Base-by-base conservation (phyloP, 2,888 invertebrate species). In the Xanthia togata region DNA sequence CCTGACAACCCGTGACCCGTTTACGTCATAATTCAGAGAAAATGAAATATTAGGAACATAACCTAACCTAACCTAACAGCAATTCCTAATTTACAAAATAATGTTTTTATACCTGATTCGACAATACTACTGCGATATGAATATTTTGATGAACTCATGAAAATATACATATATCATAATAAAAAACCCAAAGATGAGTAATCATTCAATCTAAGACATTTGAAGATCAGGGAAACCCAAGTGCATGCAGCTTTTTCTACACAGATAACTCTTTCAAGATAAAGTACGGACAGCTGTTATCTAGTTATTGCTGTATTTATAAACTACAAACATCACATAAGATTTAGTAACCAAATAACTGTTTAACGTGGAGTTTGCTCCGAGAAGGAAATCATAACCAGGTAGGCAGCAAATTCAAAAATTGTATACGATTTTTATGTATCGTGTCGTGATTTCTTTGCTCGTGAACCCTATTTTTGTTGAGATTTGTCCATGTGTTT, bases 251-350 rank as follows among this genome's bases (percentile, higher is more conserved):
- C 86, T 87, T 89, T 88, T 76, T 69, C 63, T 55, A 26, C 44
- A 70, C 31, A 87, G 91, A 92, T 92, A 90, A 90, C 82, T 73
- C 80, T 31, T 86, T 89, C 88, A 89, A 91, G 92, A 91, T 91
- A 91, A 91, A 80, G 72, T 60, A 55, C 57, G 76, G 81, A 89
- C 84, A 79, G 77, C 35, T 81, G 81, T 85, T 88, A 87, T 89
- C 87, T 87, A 72, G 71, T 76, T 47, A 70, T 31, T 23, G 59
- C 73, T 57, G 84, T 88, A 88, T 89, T 88, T 91, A 90, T 88
- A 88, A 79, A 87, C 76, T 76, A 79, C 72, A 76, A 60, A 82
- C 60, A 73, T 55, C 59, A 35, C 57, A n/a, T n/a, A 38, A 38
- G n/a, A 63, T 75, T 82, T 81, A 89, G 89, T 86, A 78, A 84